phyloP scores from a whole-genome alignment of 2,888 invertebrate genomes.

The Lithodes maja region DNA sequence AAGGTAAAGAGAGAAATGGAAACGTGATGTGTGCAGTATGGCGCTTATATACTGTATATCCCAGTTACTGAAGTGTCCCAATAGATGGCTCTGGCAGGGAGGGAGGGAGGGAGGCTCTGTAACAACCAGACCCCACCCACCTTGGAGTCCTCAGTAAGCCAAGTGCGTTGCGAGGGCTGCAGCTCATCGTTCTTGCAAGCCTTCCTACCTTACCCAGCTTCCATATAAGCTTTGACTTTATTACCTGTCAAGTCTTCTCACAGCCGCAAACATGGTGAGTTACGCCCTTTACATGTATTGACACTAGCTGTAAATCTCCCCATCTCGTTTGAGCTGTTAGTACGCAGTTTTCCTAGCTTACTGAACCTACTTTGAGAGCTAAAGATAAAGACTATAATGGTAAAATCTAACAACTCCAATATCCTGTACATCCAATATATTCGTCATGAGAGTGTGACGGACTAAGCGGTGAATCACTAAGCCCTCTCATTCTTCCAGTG shows the following conservation, averaged over 20 bases:
- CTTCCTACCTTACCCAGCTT: not conserved
- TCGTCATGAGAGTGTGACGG: no score
- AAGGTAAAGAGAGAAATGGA: no score
- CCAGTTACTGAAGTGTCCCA: no score
- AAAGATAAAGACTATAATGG: no score
- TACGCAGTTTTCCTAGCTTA: no score
- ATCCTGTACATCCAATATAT: not conserved
- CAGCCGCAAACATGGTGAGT: slow-evolving; percentile 7
- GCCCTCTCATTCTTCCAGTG: not conserved
- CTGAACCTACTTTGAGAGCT: no score
- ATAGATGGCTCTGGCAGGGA: not conserved
- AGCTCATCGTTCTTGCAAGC: slow-evolving; percentile 60
- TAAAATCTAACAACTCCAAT: not conserved
- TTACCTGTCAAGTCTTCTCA: not conserved
- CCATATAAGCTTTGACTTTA: not conserved
- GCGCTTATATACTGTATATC: no score
- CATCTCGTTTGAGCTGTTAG: no score
- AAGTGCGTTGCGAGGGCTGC: slow-evolving; percentile 60
- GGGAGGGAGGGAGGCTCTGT: not conserved
- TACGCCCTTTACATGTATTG: not conserved
- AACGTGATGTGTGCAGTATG: no score
- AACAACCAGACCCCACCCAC: slow-evolving; percentile 1
- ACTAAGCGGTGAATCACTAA: not conserved
- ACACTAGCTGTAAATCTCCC: not conserved
- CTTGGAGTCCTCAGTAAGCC: slow-evolving; percentile 41